These are phyloP conservation scores for Dermatemys mawii DNA, from an alignment of 2,113 vertebrate species.

Conservation along the genomic window DNA sequence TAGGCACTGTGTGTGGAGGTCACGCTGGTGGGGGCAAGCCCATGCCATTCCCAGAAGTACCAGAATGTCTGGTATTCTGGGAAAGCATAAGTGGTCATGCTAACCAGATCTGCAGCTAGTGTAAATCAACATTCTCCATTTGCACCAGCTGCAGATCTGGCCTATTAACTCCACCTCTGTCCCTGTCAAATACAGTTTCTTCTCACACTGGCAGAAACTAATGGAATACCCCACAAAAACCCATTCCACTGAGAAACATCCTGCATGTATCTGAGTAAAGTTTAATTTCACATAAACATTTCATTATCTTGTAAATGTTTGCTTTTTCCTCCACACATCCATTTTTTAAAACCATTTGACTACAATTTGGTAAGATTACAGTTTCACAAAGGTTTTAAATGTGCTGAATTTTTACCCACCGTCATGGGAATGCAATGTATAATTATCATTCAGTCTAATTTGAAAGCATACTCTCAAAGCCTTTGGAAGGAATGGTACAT, in stretches of 20 bases:
- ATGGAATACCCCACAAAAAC: neutral
- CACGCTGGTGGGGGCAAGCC: too few species aligned
- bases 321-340: neutral
- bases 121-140: neutral
- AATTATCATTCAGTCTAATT: slow-evolving; percentile 5
- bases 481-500: neutral
- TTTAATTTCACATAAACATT: neutral
- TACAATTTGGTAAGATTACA: neutral
- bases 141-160: neutral
- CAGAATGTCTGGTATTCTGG: neutral
- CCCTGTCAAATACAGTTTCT: neutral
- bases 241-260: neutral
- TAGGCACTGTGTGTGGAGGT: too few species aligned
- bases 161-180: neutral
- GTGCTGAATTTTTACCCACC: neutral
- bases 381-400: neutral
- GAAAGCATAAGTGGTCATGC: neutral
- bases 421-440: slow-evolving; percentile 15
- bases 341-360: neutral
- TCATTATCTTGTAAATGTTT: neutral
- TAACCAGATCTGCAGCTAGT: neutral
- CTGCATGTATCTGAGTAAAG: neutral
- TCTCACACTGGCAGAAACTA: neutral
- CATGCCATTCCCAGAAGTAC: too few species aligned
- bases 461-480: neutral